Conservation (phyloP, 2,888 invertebrate species). For the Leptopilina syphax region DNA sequence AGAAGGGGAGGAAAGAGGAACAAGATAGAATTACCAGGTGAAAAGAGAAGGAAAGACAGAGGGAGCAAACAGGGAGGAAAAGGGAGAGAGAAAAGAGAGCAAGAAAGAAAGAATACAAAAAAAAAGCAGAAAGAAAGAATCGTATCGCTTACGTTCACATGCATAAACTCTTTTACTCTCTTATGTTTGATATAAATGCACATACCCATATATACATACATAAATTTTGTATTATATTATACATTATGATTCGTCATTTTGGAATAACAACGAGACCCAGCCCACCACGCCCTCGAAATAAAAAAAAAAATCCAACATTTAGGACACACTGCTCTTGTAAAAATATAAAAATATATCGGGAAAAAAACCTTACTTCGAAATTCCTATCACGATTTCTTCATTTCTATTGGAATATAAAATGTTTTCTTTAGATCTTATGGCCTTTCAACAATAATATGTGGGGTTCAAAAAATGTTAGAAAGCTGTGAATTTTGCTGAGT, state of each 20-base stretch:
- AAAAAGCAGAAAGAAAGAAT: conserved; percentile 52
- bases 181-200: conserved; percentile 5
- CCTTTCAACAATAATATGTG: neutral
- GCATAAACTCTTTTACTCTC: conserved; percentile 46
- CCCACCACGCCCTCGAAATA: conserved; percentile 67
- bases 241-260: conserved; percentile 77
- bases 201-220: conserved; percentile 41
- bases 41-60: conserved; percentile 41
- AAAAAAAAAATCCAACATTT: conserved; percentile 72
- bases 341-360: neutral
- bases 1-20: conserved; percentile 46
- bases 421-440: conserved; percentile 12
- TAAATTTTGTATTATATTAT: conserved; percentile 63
- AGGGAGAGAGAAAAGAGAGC: neutral
- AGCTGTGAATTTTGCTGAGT: neutral
- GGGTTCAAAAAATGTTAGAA: neutral
- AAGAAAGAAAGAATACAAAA: conserved; percentile 32
- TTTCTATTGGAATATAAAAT: neutral
- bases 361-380: conserved; percentile 47
- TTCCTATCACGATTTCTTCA: conserved; percentile 19
- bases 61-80: conserved; percentile 43
- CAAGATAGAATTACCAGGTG: conserved; percentile 22
- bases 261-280: conserved; percentile 72
- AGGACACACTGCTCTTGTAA: conserved; percentile 64
- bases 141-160: conserved; percentile 54